Conservation (phyloP, 2,113 vertebrate genomes). For the Macquaria ambigua region DNA sequence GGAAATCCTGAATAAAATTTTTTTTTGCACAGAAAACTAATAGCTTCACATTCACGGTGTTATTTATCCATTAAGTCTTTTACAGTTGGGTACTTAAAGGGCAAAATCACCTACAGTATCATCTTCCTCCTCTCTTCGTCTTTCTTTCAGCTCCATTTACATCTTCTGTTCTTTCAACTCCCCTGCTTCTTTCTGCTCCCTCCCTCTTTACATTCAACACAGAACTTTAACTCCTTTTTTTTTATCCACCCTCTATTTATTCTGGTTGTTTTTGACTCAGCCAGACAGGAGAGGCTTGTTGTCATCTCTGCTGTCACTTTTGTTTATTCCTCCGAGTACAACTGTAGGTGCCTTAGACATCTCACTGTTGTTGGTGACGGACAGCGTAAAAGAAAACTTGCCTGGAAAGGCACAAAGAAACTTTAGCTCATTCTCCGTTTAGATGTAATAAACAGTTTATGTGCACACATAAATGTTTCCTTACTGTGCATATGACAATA, state of each 20-base stretch:
- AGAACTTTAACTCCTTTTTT: not conserved
- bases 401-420: not conserved
- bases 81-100: not conserved
- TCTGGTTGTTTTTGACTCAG: not conserved
- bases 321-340: constrained; percentile 7
- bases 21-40: not conserved
- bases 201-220: constrained; percentile 14
- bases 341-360: not conserved
- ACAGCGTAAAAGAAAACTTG: not conserved
- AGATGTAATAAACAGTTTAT: not conserved
- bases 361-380: constrained; percentile 9
- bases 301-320: constrained; percentile 38
- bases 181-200: not conserved
- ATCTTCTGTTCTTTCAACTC: not conserved
- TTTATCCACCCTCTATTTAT: constrained; percentile 4
- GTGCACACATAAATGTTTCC: too few relatives aligned
- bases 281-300: constrained; percentile 16
- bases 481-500: too few relatives aligned
- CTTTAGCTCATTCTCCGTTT: not conserved
- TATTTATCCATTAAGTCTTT: constrained; percentile 7
- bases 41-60: constrained; percentile 16
- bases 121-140: not conserved
- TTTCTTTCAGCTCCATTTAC: constrained; percentile 7
- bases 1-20: not conserved
- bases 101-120: not conserved